Conservation (phyloP, 2,797 vertebrate species). For the Ceryle rudis region DNA sequence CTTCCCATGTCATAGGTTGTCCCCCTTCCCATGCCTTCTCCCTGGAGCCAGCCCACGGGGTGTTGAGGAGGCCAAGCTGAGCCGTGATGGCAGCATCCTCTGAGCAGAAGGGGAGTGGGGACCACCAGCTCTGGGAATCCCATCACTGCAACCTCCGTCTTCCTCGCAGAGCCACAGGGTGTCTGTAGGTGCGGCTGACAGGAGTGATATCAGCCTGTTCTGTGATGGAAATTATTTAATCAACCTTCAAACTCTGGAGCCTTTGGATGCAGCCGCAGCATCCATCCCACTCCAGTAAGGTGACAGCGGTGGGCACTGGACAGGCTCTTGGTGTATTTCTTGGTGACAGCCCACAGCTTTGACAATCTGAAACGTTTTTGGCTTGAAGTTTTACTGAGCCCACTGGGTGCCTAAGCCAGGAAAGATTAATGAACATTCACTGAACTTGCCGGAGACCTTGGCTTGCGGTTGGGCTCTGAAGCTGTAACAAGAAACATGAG, state of each 20-base stretch:
- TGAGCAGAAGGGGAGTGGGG: neutral
- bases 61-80: neutral
- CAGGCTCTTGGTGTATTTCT: neutral
- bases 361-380: neutral
- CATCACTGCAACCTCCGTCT: neutral
- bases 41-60: neutral
- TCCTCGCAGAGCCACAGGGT: neutral
- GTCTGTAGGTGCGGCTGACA: neutral
- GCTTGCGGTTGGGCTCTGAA: fast-evolving
- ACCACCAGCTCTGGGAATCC: neutral
- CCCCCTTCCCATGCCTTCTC: neutral
- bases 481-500: neutral
- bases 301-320: neutral
- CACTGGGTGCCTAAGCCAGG: neutral
- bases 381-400: neutral
- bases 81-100: neutral
- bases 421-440: neutral
- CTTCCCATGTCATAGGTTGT: neutral
- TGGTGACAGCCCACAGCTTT: neutral
- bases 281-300: neutral
- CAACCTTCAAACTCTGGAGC: neutral
- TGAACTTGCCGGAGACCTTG: neutral
- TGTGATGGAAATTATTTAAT: neutral
- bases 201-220: neutral
- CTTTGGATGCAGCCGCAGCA: neutral